Conservation (phyloP, 1,140 invertebrate genomes). For the Platorchestia sp. region DNA sequence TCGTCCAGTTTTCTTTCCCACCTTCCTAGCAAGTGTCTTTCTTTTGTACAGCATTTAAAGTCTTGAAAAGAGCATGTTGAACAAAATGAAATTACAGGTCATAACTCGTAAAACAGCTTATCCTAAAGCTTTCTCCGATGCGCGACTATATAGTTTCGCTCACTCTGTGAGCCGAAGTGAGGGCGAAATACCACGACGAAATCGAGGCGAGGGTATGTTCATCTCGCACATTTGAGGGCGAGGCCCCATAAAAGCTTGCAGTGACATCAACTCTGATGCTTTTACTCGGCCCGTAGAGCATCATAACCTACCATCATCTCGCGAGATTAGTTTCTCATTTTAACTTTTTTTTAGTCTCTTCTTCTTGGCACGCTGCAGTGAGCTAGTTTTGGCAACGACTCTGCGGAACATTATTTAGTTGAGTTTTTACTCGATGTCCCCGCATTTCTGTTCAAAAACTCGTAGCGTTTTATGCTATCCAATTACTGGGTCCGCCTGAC, state of each 20-base stretch:
- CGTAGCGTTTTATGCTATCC: neutral
- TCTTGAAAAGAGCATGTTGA: too few species aligned
- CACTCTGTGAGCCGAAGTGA: neutral
- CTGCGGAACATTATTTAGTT: neutral
- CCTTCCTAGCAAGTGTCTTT: too few species aligned
- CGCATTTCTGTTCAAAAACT: slow-evolving; percentile 18
- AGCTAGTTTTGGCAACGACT: neutral
- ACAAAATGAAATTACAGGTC: neutral
- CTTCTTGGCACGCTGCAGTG: neutral
- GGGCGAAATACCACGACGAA: neutral
- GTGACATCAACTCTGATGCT: neutral
- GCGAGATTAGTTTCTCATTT: neutral
- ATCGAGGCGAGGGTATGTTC: neutral
- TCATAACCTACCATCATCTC: neutral
- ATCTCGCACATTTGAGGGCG: neutral
- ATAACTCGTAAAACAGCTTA: neutral
- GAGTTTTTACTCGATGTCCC: neutral
- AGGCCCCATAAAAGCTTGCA: neutral
- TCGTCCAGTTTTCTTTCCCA: too few species aligned
- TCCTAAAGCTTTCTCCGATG: neutral
- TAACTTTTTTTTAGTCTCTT: neutral
- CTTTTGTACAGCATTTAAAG: too few species aligned
- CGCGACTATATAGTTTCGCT: neutral
- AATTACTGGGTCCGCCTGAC: neutral
- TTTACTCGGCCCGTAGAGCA: neutral